Evolutionary conservation across 2,113 vertebrate genomes (phyloP).

Genomic region (Mesembrinibis cayennensis): DNA sequence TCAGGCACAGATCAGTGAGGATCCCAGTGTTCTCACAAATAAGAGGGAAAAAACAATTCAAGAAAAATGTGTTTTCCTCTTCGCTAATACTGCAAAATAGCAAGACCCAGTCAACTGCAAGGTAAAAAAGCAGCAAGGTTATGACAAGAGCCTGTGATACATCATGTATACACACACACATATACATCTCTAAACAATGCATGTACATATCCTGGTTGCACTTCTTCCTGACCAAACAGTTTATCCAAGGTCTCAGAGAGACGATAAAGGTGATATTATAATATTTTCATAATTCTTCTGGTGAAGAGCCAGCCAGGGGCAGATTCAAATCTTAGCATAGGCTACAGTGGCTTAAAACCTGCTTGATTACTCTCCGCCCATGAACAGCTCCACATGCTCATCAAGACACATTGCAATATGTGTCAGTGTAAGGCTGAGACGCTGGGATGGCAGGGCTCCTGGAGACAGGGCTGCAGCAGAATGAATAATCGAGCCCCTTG

Average conservation of each 20-base stretch:
- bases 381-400: neutral
- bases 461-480: neutral
- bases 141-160: neutral
- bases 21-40: neutral
- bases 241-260: neutral
- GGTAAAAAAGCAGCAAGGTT: neutral
- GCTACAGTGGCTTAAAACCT: neutral
- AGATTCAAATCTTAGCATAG: neutral
- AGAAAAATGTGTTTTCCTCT: neutral
- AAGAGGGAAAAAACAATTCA: neutral
- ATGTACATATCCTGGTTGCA: neutral
- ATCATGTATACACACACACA: accelerated
- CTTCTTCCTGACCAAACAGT: neutral
- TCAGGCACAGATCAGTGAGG: neutral
- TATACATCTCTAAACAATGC: neutral
- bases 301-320: neutral
- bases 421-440: neutral
- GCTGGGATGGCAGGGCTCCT: neutral
- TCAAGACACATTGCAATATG: neutral
- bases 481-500: neutral
- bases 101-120: neutral
- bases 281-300: neutral
- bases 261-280: neutral
- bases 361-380: neutral
- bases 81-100: neutral